phyloP scores from a whole-genome alignment of 2,113 vertebrate species.

The Xyrauchen texanus region DNA sequence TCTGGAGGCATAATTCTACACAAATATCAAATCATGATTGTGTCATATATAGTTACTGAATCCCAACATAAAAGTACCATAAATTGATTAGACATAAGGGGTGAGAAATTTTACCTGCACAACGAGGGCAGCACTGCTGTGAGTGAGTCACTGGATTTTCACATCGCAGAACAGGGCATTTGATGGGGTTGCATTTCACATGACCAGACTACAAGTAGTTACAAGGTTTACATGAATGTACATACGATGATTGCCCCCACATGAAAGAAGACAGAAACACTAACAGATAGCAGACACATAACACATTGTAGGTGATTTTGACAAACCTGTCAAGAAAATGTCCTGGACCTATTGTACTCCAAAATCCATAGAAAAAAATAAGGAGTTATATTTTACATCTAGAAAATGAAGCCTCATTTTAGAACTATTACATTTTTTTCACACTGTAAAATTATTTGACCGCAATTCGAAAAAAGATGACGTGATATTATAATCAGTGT shows the following conservation, averaged over 20 bases:
- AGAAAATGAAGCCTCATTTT: too few relatives aligned
- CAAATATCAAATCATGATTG: too few relatives aligned
- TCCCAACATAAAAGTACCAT: not conserved
- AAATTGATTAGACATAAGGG: not conserved
- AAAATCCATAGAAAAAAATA: too few relatives aligned
- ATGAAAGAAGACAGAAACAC: constrained; percentile 7
- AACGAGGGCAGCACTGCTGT: constrained; percentile 88
- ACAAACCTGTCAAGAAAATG: too few relatives aligned
- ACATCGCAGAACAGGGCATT: constrained; percentile 83
- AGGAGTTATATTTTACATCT: too few relatives aligned
- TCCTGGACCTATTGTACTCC: too few relatives aligned
- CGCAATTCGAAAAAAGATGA: too few relatives aligned
- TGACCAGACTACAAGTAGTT: constrained; percentile 74
- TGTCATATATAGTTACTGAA: too few relatives aligned
- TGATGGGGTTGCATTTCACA: constrained; percentile 87
- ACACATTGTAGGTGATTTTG: not conserved
- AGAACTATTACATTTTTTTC: too few relatives aligned
- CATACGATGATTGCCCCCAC: not conserved
- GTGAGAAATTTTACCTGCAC: constrained; percentile 77
- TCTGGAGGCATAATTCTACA: too few relatives aligned
- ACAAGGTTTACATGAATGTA: constrained; percentile 38
- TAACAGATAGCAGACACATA: not conserved
- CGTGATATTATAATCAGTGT: too few relatives aligned
- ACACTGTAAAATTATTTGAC: too few relatives aligned
- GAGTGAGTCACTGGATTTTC: constrained; percentile 81